phyloP scores from a whole-genome alignment of 2,113 vertebrate species.

The Triplophysa rosa region DNA sequence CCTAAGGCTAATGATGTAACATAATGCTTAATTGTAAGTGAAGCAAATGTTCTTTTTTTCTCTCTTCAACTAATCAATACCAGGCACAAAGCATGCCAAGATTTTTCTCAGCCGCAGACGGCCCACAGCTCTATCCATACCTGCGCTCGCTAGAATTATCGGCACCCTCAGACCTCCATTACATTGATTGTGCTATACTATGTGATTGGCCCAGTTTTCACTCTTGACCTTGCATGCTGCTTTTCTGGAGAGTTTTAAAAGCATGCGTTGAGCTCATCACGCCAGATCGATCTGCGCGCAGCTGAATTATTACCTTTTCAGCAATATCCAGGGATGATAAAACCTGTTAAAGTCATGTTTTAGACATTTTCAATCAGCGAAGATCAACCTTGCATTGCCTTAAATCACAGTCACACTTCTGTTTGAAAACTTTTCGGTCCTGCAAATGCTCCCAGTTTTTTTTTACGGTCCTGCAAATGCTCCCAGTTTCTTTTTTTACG shows the following conservation, averaged over 20 bases:
- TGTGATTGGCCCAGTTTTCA: conserved; percentile 44
- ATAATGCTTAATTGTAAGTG: conserved; percentile 16
- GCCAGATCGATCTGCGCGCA: neutral
- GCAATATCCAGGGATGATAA: conserved; percentile 6
- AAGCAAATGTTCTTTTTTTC: conserved; percentile 2
- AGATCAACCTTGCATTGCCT: neutral
- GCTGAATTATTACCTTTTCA: conserved; percentile 36
- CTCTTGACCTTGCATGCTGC: conserved; percentile 32
- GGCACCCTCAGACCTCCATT: conserved; percentile 21
- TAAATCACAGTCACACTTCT: neutral
- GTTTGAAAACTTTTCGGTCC: neutral
- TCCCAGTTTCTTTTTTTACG: neutral
- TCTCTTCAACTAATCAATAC: neutral
- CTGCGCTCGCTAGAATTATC: conserved; percentile 10
- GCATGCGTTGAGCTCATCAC: neutral
- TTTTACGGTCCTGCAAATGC: neutral
- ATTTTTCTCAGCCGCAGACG: neutral
- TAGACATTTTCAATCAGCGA: neutral
- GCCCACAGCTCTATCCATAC: conserved; percentile 7
- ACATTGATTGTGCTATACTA: conserved; percentile 31
- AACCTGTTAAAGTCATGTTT: neutral
- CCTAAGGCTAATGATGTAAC: neutral
- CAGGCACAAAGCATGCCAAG: neutral
- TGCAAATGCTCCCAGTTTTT: neutral
- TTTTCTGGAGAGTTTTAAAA: conserved; percentile 25